Evolutionary conservation across 1,140 invertebrate species (phyloP).

Genomic region (Nixonia krombeini): DNA sequence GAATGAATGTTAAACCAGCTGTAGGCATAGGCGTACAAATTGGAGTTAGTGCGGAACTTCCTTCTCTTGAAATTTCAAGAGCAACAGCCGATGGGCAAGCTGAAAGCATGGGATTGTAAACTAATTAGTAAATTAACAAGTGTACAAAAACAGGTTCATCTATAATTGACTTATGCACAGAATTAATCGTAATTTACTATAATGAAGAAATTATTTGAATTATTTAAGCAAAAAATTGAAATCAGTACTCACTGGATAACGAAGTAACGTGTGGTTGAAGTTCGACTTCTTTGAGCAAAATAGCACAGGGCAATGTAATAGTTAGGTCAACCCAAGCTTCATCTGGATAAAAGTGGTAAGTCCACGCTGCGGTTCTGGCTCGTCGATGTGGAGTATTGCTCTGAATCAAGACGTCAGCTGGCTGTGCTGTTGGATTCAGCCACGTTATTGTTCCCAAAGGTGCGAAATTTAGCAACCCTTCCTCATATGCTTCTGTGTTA

Average conservation of each 20-base stretch:
- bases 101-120: conserved; percentile 52
- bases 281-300: conserved; percentile 90
- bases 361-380: conserved; percentile 89
- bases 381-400: conserved; percentile 82
- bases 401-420: conserved; percentile 87
- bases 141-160: background rate
- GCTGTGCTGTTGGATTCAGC: conserved; percentile 87
- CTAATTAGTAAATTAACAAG: conserved; percentile 1
- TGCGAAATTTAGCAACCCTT: conserved; percentile 89
- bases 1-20: conserved; percentile 88
- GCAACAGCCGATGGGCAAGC: conserved; percentile 93
- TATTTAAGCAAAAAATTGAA: background rate
- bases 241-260: conserved; percentile 77
- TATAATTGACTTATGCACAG: no score
- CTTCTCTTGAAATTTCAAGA: conserved; percentile 79
- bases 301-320: conserved; percentile 89
- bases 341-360: conserved; percentile 93
- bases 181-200: conserved; percentile 2
- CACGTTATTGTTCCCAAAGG: conserved; percentile 86
- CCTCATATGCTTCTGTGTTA: conserved; percentile 70
- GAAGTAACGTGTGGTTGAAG: conserved; percentile 89
- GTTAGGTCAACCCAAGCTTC: conserved; percentile 90
- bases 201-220: no score
- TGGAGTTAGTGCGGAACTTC: conserved; percentile 75
- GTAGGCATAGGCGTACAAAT: conserved; percentile 83